Percentiles rank a stretch among this genome's conserved stretches.
phyloP scores from a whole-genome alignment of 2,888 invertebrate species.

The Tipula unca region DNA sequence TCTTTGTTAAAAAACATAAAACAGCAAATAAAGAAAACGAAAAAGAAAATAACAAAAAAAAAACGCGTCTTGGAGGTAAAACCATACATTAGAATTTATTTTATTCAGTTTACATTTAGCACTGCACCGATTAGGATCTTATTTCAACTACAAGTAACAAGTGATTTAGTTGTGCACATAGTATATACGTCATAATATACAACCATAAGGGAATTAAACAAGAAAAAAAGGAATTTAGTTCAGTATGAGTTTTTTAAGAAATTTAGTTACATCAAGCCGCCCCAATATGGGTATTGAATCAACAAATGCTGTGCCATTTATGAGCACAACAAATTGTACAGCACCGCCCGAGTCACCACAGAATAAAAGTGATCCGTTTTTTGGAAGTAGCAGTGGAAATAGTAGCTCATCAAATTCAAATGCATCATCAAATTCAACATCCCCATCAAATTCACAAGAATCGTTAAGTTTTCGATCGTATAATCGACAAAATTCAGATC shows the following conservation, averaged over 20 bases:
- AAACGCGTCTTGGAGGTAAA: not conserved
- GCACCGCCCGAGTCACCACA: not conserved
- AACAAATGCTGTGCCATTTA: not conserved
- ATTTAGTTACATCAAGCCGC: not conserved
- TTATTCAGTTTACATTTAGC: not conserved
- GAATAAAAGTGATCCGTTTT: not conserved
- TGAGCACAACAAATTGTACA: not conserved
- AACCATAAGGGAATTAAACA: not conserved
- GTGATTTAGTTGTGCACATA: not conserved
- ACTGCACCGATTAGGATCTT: not conserved
- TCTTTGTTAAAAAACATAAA: not conserved
- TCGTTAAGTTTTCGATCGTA: not conserved
- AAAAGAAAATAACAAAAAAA: not conserved
- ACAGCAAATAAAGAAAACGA: not conserved
- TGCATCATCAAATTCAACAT: not conserved
- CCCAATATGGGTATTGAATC: not conserved
- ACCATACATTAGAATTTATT: not conserved
- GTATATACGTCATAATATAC: too few relatives aligned
- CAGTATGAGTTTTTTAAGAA: not conserved
- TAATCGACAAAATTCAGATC: not conserved
- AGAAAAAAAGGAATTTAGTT: not conserved
- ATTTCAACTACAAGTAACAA: not conserved
- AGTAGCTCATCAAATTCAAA: not conserved
- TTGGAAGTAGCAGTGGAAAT: not conserved
- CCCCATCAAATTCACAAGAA: not conserved